Evolutionary conservation across 2,113 vertebrate species (phyloP).

Genomic region (Tapirus terrestris): DNA sequence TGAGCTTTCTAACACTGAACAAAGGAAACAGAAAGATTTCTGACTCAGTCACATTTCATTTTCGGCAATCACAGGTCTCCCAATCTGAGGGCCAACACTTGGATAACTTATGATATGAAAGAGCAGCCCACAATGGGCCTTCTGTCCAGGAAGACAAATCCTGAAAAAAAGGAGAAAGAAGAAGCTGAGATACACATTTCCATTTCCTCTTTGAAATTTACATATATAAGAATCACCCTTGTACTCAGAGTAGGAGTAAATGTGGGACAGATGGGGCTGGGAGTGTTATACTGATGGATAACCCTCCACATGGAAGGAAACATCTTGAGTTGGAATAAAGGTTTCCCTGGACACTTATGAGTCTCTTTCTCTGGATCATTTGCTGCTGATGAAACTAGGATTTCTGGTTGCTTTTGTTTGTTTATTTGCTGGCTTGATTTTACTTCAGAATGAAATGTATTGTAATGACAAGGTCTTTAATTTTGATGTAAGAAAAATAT

Average conservation of each 20-base stretch:
- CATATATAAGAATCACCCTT: neutral
- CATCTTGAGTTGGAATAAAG: neutral
- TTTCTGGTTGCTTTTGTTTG: neutral
- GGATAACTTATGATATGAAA: neutral
- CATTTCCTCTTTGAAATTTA: neutral
- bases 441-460: neutral
- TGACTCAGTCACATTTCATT: neutral
- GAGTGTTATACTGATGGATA: neutral
- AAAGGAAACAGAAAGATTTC: neutral
- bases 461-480: neutral
- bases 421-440: neutral
- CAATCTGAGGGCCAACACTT: neutral
- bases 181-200: neutral
- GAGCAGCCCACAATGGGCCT: accelerated
- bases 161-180: neutral
- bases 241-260: neutral
- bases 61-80: neutral
- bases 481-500: constrained; percentile 27
- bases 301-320: neutral
- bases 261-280: accelerated
- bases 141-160: neutral
- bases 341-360: neutral
- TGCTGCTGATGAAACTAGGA: neutral
- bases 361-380: neutral
- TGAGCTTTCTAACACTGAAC: neutral